phyloP scores from a whole-genome alignment of 2,797 vertebrate genomes.

The Natrix natrix region DNA sequence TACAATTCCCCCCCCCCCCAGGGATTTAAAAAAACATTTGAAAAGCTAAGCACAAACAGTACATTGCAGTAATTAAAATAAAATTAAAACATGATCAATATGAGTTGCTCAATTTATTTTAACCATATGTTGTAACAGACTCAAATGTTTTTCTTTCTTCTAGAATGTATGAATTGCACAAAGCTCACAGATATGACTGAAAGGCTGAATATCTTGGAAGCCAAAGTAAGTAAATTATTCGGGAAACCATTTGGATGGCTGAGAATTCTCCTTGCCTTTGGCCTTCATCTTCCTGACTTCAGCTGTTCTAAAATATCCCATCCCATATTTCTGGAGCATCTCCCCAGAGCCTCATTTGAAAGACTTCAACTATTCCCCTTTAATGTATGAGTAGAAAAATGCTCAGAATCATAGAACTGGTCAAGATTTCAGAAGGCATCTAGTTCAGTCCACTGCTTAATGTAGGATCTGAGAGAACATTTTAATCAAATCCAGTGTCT shows the following conservation, averaged over 20 bases:
- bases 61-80: background rate
- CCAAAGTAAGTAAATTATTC: constrained; percentile 70
- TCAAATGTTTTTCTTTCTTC: constrained; percentile 22
- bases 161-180: constrained; percentile 82
- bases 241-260: background rate
- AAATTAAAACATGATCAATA: background rate
- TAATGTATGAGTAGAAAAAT: background rate
- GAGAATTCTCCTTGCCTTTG: background rate
- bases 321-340: background rate
- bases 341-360: background rate
- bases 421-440: background rate
- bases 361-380: background rate
- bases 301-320: background rate
- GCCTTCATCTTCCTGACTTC: background rate
- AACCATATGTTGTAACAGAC: background rate
- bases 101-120: background rate
- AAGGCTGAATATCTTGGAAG: constrained; percentile 74
- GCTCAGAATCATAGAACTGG: background rate
- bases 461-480: background rate
- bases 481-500: background rate
- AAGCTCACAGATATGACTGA: constrained; percentile 73
- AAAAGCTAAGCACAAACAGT: background rate
- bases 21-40: background rate
- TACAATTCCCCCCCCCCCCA: background rate
- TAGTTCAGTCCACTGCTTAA: background rate